Evolutionary conservation across 1,140 invertebrate species (phyloP), one percentile per base, ranked within the genome.

Genomic region (Brachionus calyciflorus): DNA sequence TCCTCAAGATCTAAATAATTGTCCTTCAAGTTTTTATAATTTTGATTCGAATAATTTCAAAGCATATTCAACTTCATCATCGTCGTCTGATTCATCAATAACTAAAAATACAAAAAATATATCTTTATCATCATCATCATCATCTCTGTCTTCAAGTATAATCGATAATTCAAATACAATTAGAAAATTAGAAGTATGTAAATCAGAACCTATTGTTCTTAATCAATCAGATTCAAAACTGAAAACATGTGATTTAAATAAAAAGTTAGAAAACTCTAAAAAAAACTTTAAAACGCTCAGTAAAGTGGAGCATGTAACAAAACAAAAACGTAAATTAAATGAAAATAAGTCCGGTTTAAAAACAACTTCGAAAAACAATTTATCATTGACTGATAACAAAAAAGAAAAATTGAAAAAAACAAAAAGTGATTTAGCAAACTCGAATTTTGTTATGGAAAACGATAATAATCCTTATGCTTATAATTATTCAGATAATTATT

Each of bases 21-120:
- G 37, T 21, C 55, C 26, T 33, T n/a, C 28, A 33, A 30, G 37
- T 17, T 60, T 37, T 37, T 60, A 60, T 30, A 60, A 33, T n/a
- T 60, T 60, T 44, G 60, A 65, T 1, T 21, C 60, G 19, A 65
- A 44, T 28, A 65, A 44, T n/a, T 65, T 44, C 19, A 65, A 65
- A 44, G 4, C 60, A 41, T 65, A 44, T 24, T 65, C 60, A 9
- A 65, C 37, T 28, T 65, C 60, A 30, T 65, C 60, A 21, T 65
- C 60, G 1, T 44, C 60, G 3, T 65, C 60, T 17, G 60, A 65
- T 37, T 41, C 60, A 3, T 65, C 60, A 37, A 60, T 60, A 33
- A 37, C 55, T 5, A 60, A 60, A 60, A 60, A 17, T n/a, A 30
- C 30, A 26, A 60, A 60, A 60, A 60, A 60, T 9, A 17, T 65